A percentile compares a stretch with the other conserved stretches of the same genome.
phyloP scores from a whole-genome alignment of 2,797 vertebrate species.

The Ptychobarbus kaznakovi region DNA sequence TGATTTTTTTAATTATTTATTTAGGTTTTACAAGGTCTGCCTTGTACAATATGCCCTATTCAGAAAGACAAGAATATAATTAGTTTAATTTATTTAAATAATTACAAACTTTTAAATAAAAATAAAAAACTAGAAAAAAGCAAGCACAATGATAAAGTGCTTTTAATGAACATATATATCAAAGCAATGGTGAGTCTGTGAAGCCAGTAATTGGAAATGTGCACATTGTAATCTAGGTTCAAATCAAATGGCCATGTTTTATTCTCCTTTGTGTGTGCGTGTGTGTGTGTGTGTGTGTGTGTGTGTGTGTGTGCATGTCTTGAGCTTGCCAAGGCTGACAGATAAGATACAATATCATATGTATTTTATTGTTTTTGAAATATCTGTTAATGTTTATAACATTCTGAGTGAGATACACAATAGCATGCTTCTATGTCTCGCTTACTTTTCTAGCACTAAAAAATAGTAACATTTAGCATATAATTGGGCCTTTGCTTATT shows the following conservation, averaged over 20 bases:
- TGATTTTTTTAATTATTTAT: background rate
- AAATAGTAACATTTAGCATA: background rate
- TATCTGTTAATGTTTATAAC: conserved; percentile 1
- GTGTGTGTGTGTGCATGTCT: background rate
- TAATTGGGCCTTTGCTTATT: background rate
- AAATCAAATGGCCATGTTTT: background rate
- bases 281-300: background rate
- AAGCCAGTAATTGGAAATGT: background rate
- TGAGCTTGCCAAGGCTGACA: background rate
- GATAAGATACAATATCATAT: background rate
- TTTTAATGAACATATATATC: background rate
- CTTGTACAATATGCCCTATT: background rate
- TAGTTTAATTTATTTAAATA: background rate
- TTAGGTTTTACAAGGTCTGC: background rate
- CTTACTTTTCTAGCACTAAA: background rate
- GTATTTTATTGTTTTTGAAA: background rate
- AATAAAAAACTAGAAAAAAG: background rate
- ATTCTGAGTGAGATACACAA: background rate
- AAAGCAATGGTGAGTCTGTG: too few species aligned
- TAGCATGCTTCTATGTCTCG: background rate
- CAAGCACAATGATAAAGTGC: background rate
- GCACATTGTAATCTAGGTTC: too few species aligned
- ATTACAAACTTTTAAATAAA: background rate
- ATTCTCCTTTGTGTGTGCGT: background rate
- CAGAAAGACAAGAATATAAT: background rate